A percentile compares a stretch with the other conserved stretches of the same genome.
phyloP scores from a whole-genome alignment of 2,113 vertebrate genomes.

The Oreotrochilus melanogaster region DNA sequence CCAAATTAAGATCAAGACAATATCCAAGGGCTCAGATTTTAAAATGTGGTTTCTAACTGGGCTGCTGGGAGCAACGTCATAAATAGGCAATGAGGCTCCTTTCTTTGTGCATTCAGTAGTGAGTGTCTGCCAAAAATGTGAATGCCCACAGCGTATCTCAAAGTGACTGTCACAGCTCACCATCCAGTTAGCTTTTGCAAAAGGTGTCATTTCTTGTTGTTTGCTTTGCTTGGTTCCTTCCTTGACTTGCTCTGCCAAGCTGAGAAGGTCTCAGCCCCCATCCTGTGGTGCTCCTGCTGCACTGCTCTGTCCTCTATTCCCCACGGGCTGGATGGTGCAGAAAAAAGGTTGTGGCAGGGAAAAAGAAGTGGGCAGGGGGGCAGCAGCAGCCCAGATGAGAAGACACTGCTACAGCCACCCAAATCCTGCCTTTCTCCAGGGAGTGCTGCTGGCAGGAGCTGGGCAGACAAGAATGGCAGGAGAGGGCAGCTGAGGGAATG shows the following conservation, averaged over 20 bases:
- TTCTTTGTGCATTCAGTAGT: background rate
- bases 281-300: background rate
- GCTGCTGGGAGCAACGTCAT: background rate
- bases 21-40: background rate
- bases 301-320: background rate
- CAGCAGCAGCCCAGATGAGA: background rate
- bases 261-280: background rate
- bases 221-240: background rate
- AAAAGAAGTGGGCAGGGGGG: background rate
- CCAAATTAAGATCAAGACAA: background rate
- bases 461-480: background rate
- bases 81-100: accelerated
- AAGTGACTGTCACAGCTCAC: background rate
- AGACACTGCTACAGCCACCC: background rate
- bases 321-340: accelerated
- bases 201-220: background rate
- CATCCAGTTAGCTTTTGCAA: background rate
- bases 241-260: background rate
- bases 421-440: background rate
- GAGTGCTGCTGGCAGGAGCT: background rate
- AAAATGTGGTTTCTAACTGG: background rate
- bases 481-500: background rate
- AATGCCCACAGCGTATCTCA: background rate
- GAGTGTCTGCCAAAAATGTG: background rate
- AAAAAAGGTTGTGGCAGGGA: background rate